A percentile compares a stretch with the other conserved stretches of the same genome.
These are phyloP conservation scores for Metopolophium dirhodum DNA, from an alignment of 1,140 invertebrate species.

Conservation along the genomic window DNA sequence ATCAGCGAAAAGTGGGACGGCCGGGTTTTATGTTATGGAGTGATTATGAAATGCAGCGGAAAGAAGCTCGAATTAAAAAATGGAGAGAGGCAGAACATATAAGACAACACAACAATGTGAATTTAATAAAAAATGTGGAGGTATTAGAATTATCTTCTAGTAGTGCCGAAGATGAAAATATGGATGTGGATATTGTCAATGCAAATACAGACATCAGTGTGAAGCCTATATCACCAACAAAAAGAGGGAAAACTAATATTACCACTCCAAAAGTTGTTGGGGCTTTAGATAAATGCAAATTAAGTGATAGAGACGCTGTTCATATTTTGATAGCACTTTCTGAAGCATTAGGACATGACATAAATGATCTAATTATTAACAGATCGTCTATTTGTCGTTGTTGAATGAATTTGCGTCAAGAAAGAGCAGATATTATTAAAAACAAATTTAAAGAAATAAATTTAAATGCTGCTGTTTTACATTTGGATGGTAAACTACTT, in stretches of 20 bases:
- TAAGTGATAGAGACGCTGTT: slow-evolving; percentile 59
- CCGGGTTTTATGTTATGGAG: neutral
- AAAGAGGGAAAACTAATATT: slow-evolving; percentile 29
- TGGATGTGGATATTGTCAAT: neutral
- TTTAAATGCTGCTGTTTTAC: slow-evolving; percentile 54
- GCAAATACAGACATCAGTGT: neutral
- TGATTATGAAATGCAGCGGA: neutral
- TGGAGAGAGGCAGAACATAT: too few relatives aligned
- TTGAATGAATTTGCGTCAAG: slow-evolving; percentile 57
- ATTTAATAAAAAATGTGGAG: too few relatives aligned
- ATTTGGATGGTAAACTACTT: slow-evolving; percentile 60
- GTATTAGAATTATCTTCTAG: too few relatives aligned
- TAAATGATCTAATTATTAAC: slow-evolving; percentile 58
- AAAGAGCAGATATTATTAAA: slow-evolving; percentile 15
- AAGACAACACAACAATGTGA: too few relatives aligned
- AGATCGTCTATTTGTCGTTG: slow-evolving; percentile 58
- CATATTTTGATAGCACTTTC: slow-evolving; percentile 58
- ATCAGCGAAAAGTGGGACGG: neutral
- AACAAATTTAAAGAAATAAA: slow-evolving; percentile 21
- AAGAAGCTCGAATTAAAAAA: neutral
- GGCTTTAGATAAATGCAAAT: slow-evolving; percentile 59
- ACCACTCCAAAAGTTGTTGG: slow-evolving; percentile 58
- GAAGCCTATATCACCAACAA: neutral
- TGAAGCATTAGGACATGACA: slow-evolving; percentile 58
- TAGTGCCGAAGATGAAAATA: too few relatives aligned